Evolutionary conservation across 2,888 invertebrate genomes (phyloP), one percentile per base, ranked within the genome.

Genomic region (Drosophila borborema): DNA sequence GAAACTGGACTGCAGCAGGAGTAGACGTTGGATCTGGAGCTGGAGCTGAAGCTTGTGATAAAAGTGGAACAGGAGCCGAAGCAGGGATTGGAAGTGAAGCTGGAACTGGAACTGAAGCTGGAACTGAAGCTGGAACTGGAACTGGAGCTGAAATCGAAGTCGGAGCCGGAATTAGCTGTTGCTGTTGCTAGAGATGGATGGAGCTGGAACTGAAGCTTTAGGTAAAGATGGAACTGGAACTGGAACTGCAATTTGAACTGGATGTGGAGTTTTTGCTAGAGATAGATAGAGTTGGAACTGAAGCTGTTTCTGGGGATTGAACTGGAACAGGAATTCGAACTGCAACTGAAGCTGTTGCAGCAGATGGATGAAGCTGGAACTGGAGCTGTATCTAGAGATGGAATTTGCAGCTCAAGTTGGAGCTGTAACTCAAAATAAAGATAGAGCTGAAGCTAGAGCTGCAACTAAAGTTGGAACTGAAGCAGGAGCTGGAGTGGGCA

Each of bases 241-340:
- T n/a, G 9, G 3, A 31, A 10, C 31, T n/a, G 10, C n/a, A n/a
- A n/a, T n/a, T n/a, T n/a, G 4, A 49, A 9, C 3, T 16, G 9
- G n/a, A n/a, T n/a, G n/a, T n/a, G n/a, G 6, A 28, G 8, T 8
- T 23, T 0, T 9, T 1, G n/a, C 2, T 41, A 9, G 36, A 36
- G n/a, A n/a, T 45, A 20, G 43, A 45, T 46, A 23, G 2, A 31
- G 6, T n/a, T 18, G n/a, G 16, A 49, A 5, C 10, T 10, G n/a
- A 2, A 20, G 2, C 8, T n/a, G 18, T 2, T 12, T 2, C 0
- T 12, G 45, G 10, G 6, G 2, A 0, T 45, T 1, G 6, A 41
- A 5, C 2, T 45, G 10, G 7, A 20, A 12, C 43, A 7, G 45
- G 2, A 45, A n/a, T n/a, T n/a, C n/a, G n/a, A n/a, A n/a, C 23